Conservation (phyloP, 2,888 invertebrate genomes). For the Heliconius aoede region DNA sequence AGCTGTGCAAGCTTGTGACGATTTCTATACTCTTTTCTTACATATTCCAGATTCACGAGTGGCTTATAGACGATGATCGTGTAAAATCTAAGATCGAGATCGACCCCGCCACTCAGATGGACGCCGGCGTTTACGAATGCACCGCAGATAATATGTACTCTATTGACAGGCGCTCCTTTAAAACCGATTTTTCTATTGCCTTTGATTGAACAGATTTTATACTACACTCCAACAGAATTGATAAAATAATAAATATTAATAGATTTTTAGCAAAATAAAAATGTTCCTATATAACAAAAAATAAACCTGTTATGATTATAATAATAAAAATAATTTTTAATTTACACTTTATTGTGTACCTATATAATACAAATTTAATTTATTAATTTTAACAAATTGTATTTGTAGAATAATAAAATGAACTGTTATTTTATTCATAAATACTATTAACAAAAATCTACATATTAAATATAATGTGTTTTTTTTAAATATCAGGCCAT, state of each 20-base stretch:
- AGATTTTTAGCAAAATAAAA: background rate
- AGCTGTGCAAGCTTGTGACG: no score
- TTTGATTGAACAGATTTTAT: slow-evolving; percentile 86
- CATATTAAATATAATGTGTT: background rate
- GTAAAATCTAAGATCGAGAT: slow-evolving; percentile 97
- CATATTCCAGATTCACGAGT: slow-evolving; percentile 90
- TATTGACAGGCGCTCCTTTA: slow-evolving; percentile 94
- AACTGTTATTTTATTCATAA: background rate
- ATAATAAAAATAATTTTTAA: background rate
- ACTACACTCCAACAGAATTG: background rate
- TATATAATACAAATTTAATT: background rate
- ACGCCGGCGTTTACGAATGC: slow-evolving; percentile 97
- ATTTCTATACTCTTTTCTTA: background rate
- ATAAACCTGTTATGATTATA: background rate
- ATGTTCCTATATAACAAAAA: background rate
- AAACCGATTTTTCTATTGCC: slow-evolving; percentile 95
- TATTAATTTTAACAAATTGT: background rate
- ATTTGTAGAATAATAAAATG: background rate
- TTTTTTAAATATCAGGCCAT: background rate
- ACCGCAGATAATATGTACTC: slow-evolving; percentile 97
- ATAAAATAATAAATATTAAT: background rate
- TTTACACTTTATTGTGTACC: background rate
- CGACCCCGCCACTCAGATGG: slow-evolving; percentile 97
- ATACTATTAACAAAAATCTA: background rate
- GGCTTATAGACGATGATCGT: slow-evolving; percentile 91